Evolutionary conservation across 2,113 vertebrate genomes (phyloP).

Genomic region (Mellivora capensis): DNA sequence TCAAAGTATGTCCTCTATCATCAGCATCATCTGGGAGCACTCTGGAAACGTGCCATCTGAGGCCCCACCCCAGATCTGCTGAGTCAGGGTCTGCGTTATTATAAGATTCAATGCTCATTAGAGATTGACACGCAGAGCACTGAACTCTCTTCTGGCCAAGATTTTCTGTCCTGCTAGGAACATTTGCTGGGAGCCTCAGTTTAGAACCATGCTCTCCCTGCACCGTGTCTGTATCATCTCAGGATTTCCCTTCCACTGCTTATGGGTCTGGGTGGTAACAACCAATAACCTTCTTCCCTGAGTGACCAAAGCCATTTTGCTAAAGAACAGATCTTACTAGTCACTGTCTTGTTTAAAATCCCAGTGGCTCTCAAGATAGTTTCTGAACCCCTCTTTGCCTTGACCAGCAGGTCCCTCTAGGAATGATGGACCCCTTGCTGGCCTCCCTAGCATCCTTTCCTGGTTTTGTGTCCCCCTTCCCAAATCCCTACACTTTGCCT

Average conservation of each 20-base stretch:
- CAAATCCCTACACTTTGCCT: neutral
- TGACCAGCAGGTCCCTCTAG: neutral
- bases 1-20: neutral
- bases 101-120: rapidly evolving
- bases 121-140: neutral
- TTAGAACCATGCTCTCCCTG: neutral
- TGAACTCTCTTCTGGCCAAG: neutral
- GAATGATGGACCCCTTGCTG: neutral
- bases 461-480: neutral
- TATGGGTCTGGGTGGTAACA: neutral
- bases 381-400: neutral
- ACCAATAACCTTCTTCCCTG: neutral
- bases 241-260: neutral
- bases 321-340: neutral
- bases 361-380: neutral
- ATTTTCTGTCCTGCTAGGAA: neutral
- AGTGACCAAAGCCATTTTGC: neutral
- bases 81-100: neutral
- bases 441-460: neutral
- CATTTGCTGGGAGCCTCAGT: neutral
- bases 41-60: neutral
- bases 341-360: neutral
- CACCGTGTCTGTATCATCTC: rapidly evolving
- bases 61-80: neutral
- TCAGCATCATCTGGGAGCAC: neutral